Conservation (phyloP, 2,113 vertebrate species). For the Nycticebus coucang region DNA sequence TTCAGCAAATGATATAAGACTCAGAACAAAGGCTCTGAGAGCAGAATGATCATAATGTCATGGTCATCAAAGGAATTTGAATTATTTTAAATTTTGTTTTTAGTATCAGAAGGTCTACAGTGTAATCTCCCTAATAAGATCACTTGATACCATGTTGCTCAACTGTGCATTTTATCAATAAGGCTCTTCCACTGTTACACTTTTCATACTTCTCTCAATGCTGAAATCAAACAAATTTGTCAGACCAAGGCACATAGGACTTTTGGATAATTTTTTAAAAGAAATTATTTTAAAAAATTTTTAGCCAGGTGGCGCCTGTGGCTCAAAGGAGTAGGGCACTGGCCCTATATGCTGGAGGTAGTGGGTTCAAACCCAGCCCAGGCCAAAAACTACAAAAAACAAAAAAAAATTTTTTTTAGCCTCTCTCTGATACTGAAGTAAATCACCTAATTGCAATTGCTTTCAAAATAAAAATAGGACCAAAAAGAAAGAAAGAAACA, state of each 20-base stretch:
- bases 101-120: conserved; percentile 18
- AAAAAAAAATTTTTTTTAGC: no score
- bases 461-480: not conserved
- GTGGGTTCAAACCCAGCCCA: no score
- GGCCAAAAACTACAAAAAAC: no score
- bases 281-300: no score
- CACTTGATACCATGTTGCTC: conserved; percentile 52
- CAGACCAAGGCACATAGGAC: not conserved
- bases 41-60: not conserved
- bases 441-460: not conserved
- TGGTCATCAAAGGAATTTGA: conserved; percentile 15
- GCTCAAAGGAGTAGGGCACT: no score
- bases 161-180: conserved; percentile 2
- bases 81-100: not conserved
- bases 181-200: not conserved
- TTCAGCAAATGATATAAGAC: conserved; percentile 15
- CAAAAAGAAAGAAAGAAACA: not conserved
- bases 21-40: not conserved
- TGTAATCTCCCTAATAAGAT: conserved; percentile 40
- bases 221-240: conserved; percentile 20
- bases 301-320: no score
- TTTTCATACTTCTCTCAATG: not conserved
- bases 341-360: no score
- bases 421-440: not conserved
- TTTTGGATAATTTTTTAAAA: no score